Percentiles rank a stretch among this genome's conserved stretches.
Evolutionary conservation across 2,888 invertebrate species (phyloP).

Genomic region (Polietes domitor): DNA sequence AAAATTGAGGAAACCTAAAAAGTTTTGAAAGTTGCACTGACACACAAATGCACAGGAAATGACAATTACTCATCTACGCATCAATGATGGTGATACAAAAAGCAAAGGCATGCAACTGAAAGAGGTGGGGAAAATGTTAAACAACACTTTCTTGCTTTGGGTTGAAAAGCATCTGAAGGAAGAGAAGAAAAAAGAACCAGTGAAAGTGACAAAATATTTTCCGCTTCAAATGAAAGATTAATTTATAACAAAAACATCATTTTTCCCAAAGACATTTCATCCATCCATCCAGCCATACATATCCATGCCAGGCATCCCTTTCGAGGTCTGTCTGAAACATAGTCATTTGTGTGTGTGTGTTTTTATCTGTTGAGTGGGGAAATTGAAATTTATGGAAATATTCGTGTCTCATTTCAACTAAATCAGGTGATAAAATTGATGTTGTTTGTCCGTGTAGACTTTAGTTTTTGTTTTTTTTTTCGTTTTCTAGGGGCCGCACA

Average conservation of each 20-base stretch:
- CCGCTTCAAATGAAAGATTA: constrained; percentile 32
- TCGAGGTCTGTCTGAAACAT: not conserved
- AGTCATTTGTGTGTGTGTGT: not conserved
- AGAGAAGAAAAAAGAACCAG: not conserved
- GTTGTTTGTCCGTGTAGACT: not conserved
- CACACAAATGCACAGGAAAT: constrained; percentile 58
- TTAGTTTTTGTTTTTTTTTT: no score
- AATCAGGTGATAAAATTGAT: constrained; percentile 39
- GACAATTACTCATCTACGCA: constrained; percentile 69
- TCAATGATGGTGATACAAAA: constrained; percentile 57
- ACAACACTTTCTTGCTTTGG: constrained; percentile 9
- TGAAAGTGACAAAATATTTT: constrained; percentile 46
- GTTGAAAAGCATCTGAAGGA: not conserved
- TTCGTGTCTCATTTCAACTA: constrained; percentile 22
- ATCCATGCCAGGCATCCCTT: not conserved
- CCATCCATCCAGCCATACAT: not conserved
- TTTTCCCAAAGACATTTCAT: constrained; percentile 2
- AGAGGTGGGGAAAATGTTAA: not conserved
- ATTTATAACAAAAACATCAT: constrained; percentile 42
- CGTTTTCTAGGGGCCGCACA: no score
- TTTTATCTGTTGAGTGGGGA: not conserved
- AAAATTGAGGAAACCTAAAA: not conserved
- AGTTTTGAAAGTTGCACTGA: not conserved
- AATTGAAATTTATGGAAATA: constrained; percentile 8
- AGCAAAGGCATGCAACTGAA: not conserved